Evolutionary conservation across 1,140 invertebrate genomes (phyloP), one percentile per base, ranked within the genome.

Genomic region (Gryon sp.): DNA sequence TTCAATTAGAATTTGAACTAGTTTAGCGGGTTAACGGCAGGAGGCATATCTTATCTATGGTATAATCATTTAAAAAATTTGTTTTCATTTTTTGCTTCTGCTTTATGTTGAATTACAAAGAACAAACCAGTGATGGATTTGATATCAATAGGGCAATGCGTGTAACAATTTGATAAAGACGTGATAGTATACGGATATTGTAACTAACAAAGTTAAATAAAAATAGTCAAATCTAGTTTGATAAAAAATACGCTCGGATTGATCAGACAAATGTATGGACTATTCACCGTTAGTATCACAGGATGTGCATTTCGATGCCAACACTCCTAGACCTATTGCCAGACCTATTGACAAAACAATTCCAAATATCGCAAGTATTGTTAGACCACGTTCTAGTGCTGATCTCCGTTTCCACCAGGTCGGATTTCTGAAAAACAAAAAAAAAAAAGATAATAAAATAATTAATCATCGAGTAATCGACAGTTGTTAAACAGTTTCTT

Each of bases 361-460:
- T 18, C 92, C 90, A 52, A 93, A 90, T 16, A 90, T 89, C 24
- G 92, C 90, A 2, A 93, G 83, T 7, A 95, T 79, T 59, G 94
- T 92, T 70, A 96, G 87, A 34, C 92, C 90, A 75, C 95, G 90
- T 88, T 97, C 95, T 88, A 96, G 85, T 72, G 92, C 90, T 8
- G 94, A 95, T 72, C 95, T 90, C 66, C 94, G 91, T 73, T 93
- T 93, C 95, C 95, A 97, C 93, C 94, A 96, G 87, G 94, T 94
- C 79, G 94, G 94, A 86, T 95, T 94, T 89, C 95, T 96, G 4
- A 88, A 80, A 83, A 68, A 77, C 24, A 22, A 57, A 30, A 14
- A 18, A 40, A 32, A n/a, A n/a, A n/a, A n/a, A n/a, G n/a, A n/a
- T n/a, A n/a, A n/a, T n/a, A n/a, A n/a, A n/a, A n/a, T n/a, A n/a